phyloP scores from a whole-genome alignment of 2,113 vertebrate species.

The Xerus inauris region DNA sequence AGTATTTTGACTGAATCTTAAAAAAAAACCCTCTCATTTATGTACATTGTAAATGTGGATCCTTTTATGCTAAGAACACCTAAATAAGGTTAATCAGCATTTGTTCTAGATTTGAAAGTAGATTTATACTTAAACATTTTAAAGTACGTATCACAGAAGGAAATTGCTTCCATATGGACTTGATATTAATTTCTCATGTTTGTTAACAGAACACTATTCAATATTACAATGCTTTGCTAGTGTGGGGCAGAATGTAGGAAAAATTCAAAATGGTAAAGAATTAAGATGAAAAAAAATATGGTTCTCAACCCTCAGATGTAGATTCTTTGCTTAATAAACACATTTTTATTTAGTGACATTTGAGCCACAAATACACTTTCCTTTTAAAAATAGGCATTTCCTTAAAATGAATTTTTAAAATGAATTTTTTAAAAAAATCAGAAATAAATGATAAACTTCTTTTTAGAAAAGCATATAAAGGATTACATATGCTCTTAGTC shows the following conservation, averaged over 20 bases:
- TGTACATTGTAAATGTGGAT: conserved; percentile 17
- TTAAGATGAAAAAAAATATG: conserved; percentile 56
- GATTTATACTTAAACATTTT: conserved; percentile 4
- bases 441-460: conserved; percentile 68
- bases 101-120: not conserved
- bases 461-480: conserved; percentile 59
- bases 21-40: not conserved
- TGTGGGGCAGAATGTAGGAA: not conserved
- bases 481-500: conserved; percentile 77
- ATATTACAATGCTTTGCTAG: not conserved
- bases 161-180: not conserved
- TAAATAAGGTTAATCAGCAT: not conserved
- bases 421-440: conserved; percentile 18
- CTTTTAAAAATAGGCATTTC: not conserved
- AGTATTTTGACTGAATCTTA: conserved; percentile 21
- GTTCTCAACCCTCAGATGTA: conserved; percentile 52
- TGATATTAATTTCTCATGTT: not conserved
- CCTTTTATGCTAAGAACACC: not conserved
- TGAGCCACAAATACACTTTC: not conserved
- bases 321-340: conserved; percentile 42
- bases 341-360: not conserved
- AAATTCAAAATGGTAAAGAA: not conserved
- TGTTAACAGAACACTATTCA: not conserved
- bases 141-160: not conserved
- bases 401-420: conserved; percentile 61